Evolutionary conservation across 2,113 vertebrate genomes (phyloP), one percentile per base, ranked within the genome.

Genomic region (Typhlomys cinereus): DNA sequence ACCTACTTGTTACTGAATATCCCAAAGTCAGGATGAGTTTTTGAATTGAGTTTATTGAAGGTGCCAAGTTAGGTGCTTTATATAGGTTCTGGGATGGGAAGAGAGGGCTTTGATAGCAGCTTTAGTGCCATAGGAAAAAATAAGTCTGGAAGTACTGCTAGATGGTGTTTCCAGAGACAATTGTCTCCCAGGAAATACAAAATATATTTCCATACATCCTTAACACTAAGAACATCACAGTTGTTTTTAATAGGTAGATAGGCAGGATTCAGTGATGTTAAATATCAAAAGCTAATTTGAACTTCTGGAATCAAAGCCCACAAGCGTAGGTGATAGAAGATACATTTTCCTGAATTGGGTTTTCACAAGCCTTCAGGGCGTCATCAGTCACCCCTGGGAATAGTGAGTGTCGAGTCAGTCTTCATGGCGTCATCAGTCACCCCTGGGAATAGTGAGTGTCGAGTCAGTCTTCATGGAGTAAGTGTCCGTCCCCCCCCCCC

Each of bases 281-380:
- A 93, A 84, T 87, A 89, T 84, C 66, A 92, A 83, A 89, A 34
- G 70, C 79, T 54, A 85, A 87, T 86, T 66, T 85, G 78, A 85
- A 54, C 54, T 80, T 71, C 92, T 78, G 73, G 81, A 66, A 21
- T 81, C 36, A 2, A 15, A 86, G 54, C 54, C 70, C n/a, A 74
- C 29, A 50, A 27, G 39, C 7, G 52, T 80, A 39, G 62, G 84
- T 46, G 36, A 59, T 31, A 18, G 73, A n/a, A 64, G 84, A 70
- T 17, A 41, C 74, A 36, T 79, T 13, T 48, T 64, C 66, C 48
- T 34, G 20, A 85, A 62, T 13, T 20, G 20, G 46, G 50, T 25
- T 84, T n/a, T 84, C 88, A 86, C 7, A n/a, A 80, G 70, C 11
- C n/a, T 79, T 73, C 73, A n/a, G 64, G 52, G 21, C 75, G 36